Evolutionary conservation across 2,888 invertebrate genomes (phyloP).

Genomic region (Cybosia mesomella): DNA sequence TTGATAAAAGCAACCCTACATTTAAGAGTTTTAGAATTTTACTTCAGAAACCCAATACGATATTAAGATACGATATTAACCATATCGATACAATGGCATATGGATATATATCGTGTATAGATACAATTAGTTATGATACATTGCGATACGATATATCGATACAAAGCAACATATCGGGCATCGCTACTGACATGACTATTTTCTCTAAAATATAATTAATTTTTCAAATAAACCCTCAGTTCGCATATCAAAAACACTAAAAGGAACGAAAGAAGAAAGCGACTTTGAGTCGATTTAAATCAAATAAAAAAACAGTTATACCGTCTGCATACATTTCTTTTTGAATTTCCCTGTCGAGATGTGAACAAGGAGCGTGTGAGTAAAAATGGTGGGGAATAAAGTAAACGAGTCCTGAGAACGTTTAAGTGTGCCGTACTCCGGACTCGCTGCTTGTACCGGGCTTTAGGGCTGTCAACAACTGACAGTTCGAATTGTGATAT

Average conservation of each 20-base stretch:
- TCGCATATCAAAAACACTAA: conserved; percentile 10
- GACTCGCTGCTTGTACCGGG: conserved; percentile 48
- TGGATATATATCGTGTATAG: too few relatives aligned
- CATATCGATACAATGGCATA: too few relatives aligned
- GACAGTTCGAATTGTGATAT: conserved; percentile 49
- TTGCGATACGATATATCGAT: too few relatives aligned
- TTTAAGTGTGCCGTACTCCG: conserved; percentile 58
- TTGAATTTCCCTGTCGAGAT: conserved; percentile 52
- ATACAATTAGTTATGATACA: too few relatives aligned
- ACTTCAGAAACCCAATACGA: too few relatives aligned
- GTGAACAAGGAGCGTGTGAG: conserved; percentile 53
- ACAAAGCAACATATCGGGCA: too few relatives aligned
- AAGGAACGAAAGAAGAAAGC: conserved; percentile 34
- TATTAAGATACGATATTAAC: too few relatives aligned
- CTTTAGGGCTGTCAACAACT: conserved; percentile 50
- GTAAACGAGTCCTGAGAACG: conserved; percentile 48
- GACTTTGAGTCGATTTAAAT: conserved; percentile 44
- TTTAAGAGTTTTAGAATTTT: too few relatives aligned
- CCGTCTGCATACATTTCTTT: conserved; percentile 50
- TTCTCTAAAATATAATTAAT: not conserved
- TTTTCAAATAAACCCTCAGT: conserved; percentile 11
- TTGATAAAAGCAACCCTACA: too few relatives aligned
- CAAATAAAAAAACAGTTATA: conserved; percentile 48
- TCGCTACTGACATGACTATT: not conserved
- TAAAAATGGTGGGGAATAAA: conserved; percentile 55